Evolutionary conservation across 2,113 vertebrate species (phyloP).

Genomic region (Silurus asotus): DNA sequence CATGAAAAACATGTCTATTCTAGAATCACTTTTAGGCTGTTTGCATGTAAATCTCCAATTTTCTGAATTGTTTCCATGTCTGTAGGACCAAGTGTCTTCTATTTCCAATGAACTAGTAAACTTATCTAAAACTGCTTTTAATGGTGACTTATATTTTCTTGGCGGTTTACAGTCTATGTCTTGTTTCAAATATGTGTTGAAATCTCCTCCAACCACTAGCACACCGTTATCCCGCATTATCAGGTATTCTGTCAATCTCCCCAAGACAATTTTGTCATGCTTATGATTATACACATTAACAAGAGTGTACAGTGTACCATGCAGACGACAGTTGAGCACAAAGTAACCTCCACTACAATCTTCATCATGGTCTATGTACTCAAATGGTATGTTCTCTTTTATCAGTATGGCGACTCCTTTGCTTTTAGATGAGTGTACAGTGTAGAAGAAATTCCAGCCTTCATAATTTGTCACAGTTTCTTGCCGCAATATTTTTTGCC

Average conservation of each 20-base stretch:
- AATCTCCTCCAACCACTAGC: constrained; percentile 45
- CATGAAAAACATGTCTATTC: constrained; percentile 42
- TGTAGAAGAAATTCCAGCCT: constrained; percentile 4
- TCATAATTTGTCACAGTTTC: neutral
- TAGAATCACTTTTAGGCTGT: neutral
- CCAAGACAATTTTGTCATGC: constrained; percentile 21
- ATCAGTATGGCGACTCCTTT: constrained; percentile 29
- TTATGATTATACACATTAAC: constrained; percentile 58
- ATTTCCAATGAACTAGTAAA: constrained; percentile 28
- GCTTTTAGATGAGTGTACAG: neutral
- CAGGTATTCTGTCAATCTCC: constrained; percentile 55
- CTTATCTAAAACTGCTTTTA: constrained; percentile 25
- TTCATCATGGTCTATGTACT: constrained; percentile 37
- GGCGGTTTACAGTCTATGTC: no score
- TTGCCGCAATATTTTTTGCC: no score
- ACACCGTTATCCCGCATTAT: constrained; percentile 49
- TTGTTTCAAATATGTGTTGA: neutral
- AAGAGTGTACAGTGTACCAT: constrained; percentile 48
- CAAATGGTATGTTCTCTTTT: neutral
- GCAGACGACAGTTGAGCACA: constrained; percentile 39
- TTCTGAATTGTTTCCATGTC: neutral
- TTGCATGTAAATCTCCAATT: neutral
- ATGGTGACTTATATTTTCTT: neutral
- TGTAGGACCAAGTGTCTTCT: constrained; percentile 23
- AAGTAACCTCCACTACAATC: constrained; percentile 43